Base-by-base conservation (phyloP, 1,140 invertebrate genomes). In the Zaprionus lachaisei region DNA sequence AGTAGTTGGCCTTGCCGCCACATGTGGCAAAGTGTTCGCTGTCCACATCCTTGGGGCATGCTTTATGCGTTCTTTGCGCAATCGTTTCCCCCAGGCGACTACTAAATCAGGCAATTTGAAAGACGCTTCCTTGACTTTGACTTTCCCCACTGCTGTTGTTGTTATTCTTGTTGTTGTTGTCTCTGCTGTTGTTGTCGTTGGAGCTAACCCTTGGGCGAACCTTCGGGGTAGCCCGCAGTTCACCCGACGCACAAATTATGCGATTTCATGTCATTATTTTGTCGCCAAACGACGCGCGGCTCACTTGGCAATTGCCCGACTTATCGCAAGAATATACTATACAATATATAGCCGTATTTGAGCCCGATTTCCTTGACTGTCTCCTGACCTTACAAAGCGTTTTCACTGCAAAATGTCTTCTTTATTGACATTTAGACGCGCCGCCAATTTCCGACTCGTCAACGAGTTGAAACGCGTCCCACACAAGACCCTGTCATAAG, bases 251-350 rank as follows among this genome's bases (percentile, higher is more conserved):
- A 54, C 64, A 78, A 82, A 87, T 89, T 89, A 90, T 90, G 81
- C 81, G 78, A 91, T 91, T 91, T 89, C 47, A 77, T 81, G 77
- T 81, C 83, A 92, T 92, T 92, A 92, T 92, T 87, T 74, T 76
- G 77, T 86, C 79, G 79, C 83, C 79, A 92, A 92, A 91, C 79
- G 85, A 69, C 73, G 57, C 73, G 63, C 80, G 77, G 74, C 72
- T 79, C 72, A 83, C 71, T 83, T 73, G 77, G 76, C 81, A 81
- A 81, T 76, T 73, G 57, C 73, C 72, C 60, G 60, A 56, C 15
- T 44, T 69, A 49, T 37, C 24, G 34, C 47, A 54, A n/a, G 55
- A 41, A 47, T 37, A 55, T 41, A 47, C 56, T 26, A 15, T 28
- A 26, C 15, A n/a, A 15, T 55, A 26, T 55, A 28, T 28, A 20